Percentiles rank a stretch among this genome's conserved stretches.
Evolutionary conservation across 2,113 vertebrate species (phyloP).

Genomic region (Drymodes brunneopygia): DNA sequence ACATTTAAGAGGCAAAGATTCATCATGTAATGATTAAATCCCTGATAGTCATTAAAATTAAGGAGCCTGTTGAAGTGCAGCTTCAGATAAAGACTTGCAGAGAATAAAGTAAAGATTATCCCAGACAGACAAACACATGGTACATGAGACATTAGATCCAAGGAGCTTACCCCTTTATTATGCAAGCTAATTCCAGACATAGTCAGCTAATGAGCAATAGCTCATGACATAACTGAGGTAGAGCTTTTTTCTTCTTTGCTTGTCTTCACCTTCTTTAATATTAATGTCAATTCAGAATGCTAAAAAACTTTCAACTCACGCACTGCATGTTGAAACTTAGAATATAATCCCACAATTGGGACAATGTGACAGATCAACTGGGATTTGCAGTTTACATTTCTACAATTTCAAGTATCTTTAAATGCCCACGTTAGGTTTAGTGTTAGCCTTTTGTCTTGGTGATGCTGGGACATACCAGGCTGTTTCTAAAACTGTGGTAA

Average conservation of each 20-base stretch:
- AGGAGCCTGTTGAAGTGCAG: neutral
- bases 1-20: conserved; percentile 14
- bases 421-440: accelerated
- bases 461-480: neutral
- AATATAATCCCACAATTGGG: neutral
- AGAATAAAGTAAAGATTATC: neutral
- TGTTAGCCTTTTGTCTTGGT: neutral
- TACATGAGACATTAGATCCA: neutral
- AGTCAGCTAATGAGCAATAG: neutral
- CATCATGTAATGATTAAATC: neutral
- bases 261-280: neutral
- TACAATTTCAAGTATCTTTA: neutral
- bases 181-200: neutral
- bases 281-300: neutral
- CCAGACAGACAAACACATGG: neutral
- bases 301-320: neutral
- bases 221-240: neutral
- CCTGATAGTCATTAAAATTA: conserved; percentile 31
- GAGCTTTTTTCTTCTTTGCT: neutral
- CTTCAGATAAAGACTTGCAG: neutral
- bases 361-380: neutral
- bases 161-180: neutral
- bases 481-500: neutral
- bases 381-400: neutral
- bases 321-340: neutral